Evolutionary conservation across 2,797 vertebrate species (phyloP).

Genomic region (Glossophaga mutica): DNA sequence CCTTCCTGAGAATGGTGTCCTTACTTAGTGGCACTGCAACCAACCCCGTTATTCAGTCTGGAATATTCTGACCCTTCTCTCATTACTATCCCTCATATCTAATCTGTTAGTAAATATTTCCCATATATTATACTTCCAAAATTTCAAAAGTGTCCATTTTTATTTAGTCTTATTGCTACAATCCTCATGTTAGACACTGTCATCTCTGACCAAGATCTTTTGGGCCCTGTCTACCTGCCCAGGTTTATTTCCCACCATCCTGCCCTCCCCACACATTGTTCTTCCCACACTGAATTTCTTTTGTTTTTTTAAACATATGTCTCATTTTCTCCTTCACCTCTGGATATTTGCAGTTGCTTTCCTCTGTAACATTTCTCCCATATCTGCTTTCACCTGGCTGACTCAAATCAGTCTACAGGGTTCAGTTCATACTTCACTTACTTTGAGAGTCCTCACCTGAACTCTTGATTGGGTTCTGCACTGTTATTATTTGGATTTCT

Average conservation of each 20-base stretch:
- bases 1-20: background rate
- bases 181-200: background rate
- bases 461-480: background rate
- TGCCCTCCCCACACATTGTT: background rate
- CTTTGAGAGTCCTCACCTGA: background rate
- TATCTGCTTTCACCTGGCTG: background rate
- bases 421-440: background rate
- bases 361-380: background rate
- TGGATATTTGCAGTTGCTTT: background rate
- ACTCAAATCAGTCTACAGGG: background rate
- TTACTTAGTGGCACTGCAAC: background rate
- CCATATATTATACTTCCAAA: background rate
- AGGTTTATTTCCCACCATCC: background rate
- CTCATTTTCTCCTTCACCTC: background rate
- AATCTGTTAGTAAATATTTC: background rate
- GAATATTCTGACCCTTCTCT: background rate
- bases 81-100: background rate
- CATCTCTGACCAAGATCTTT: background rate
- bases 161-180: background rate
- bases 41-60: background rate
- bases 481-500: background rate
- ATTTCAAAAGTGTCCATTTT: background rate
- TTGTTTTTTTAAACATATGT: background rate
- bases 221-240: background rate
- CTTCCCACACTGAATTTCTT: background rate